Evolutionary conservation across 2,888 invertebrate genomes (phyloP), one percentile per base, ranked within the genome.

Genomic region (Scaptomyza parva): DNA sequence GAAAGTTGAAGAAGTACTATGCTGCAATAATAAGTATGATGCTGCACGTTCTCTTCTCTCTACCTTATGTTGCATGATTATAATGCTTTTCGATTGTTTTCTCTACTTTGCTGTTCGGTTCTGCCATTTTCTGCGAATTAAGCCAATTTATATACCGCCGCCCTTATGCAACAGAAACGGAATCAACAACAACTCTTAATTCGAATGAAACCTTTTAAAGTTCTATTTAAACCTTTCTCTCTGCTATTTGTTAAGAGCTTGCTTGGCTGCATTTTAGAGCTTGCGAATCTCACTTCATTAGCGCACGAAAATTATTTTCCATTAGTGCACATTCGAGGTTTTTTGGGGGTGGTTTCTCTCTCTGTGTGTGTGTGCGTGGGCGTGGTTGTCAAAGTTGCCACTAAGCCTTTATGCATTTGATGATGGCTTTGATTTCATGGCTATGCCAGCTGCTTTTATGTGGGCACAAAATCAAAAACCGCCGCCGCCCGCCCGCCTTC

Each of bases 361-460:
- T 37, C 50, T 45, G 33, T 47, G 35, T 39, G 45, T 57, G 47
- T 12, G 35, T n/a, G 17, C 6, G 24, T 37, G 64, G 51, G 52
- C 41, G 65, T 59, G 60, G 22, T 52, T 58, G 55, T 39, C 61
- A 62, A 67, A 55, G 61, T 79, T 81, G 44, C 51, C 66, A 59
- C 81, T 83, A 80, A 86, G 84, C 86, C 82, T 83, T 86, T 83
- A 78, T 83, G 84, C 84, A 76, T 78, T 83, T 86, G 82, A 86
- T 85, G 82, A 85, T 83, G 86, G 84, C 86, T 83, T 78, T 83
- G 86, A 86, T 71, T 78, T n/a, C n/a, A 71, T 53, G 59, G 67
- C 59, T 50, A 33, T 52, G 58, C 58, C 55, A 67, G 60, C 70
- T 60, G 76, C 72, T 64, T 76, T 68, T 35, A 71, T 75, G 45